A percentile compares a stretch with the other conserved stretches of the same genome.
phyloP scores from a whole-genome alignment of 2,888 invertebrate species.

The Mamestra brassicae region DNA sequence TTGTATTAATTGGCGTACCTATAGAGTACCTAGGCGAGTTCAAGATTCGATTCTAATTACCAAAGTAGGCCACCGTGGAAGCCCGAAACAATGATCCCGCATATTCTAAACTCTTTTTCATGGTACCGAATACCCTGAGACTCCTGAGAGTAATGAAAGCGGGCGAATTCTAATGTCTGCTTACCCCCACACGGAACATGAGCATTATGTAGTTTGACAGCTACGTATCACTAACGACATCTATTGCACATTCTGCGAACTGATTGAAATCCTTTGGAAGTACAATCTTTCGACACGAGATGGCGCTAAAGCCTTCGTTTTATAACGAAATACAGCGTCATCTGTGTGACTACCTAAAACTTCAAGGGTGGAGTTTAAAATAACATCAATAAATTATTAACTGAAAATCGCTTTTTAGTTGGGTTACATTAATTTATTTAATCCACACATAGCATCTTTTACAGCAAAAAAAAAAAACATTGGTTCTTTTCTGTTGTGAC shows the following conservation, averaged over 20 bases:
- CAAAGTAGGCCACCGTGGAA: background rate
- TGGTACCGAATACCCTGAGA: background rate
- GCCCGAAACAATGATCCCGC: too few species aligned
- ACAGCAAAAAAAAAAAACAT: conserved; percentile 9
- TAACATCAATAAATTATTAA: too few species aligned
- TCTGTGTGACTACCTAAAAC: too few species aligned
- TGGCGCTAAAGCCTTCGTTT: conserved; percentile 16
- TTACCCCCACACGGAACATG: background rate
- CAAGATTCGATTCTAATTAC: background rate
- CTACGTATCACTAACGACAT: conserved; percentile 22
- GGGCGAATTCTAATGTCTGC: conserved; percentile 10
- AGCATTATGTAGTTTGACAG: background rate
- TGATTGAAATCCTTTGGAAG: background rate
- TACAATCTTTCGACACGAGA: conserved; percentile 12
- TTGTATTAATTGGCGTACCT: background rate
- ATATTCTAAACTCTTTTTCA: background rate
- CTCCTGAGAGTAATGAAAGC: background rate
- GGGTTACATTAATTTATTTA: conserved; percentile 23
- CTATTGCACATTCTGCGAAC: conserved; percentile 16
- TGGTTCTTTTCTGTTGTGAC: background rate
- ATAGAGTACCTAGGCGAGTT: background rate
- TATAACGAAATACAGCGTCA: background rate
- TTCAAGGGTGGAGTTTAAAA: too few species aligned
- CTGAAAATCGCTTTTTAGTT: background rate
- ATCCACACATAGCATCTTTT: background rate